Conservation (phyloP, 2,113 vertebrate genomes). For the Leucoraja erinaceus region DNA sequence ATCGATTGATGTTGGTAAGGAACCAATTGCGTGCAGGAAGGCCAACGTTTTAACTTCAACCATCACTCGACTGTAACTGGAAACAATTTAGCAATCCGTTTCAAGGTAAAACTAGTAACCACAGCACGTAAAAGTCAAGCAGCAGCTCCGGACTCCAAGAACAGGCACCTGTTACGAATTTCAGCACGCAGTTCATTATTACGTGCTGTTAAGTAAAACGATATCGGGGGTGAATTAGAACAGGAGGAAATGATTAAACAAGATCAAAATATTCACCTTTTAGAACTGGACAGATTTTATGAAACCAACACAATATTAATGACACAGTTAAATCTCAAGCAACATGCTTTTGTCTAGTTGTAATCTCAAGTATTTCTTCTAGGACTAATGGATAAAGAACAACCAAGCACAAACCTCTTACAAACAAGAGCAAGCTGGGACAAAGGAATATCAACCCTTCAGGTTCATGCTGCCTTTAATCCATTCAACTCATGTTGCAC, state of each 20-base stretch:
- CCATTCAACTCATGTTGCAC: background rate
- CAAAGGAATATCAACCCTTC: background rate
- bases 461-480: background rate
- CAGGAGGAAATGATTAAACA: background rate
- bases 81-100: background rate
- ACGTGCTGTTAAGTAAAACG: background rate
- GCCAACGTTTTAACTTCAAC: background rate
- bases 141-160: background rate
- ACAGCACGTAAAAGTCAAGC: background rate
- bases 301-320: slow-evolving; percentile 2
- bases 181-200: background rate
- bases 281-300: background rate
- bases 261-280: background rate
- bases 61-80: background rate
- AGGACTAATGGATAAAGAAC: background rate
- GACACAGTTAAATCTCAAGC: background rate
- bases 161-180: background rate
- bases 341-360: slow-evolving; percentile 1
- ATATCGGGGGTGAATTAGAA: background rate
- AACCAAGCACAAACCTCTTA: background rate
- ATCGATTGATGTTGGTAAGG: background rate
- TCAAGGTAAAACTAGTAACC: background rate
- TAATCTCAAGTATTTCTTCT: background rate
- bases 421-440: background rate
- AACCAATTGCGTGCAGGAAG: background rate